Base-by-base conservation (phyloP, 1,140 invertebrate species). In the Polyergus mexicanus region DNA sequence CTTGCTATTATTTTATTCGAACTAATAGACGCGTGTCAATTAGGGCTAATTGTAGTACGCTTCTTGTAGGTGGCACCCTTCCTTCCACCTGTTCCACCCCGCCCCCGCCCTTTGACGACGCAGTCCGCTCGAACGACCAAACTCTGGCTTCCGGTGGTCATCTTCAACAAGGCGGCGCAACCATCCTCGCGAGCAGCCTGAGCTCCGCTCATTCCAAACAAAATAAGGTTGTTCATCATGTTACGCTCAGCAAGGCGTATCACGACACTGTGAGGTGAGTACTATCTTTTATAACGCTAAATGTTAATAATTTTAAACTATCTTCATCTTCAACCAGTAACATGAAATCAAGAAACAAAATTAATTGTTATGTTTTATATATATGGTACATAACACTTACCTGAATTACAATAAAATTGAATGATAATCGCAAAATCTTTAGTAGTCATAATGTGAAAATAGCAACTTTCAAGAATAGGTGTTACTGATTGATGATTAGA, bases 51-150 rank as follows among this genome's bases (percentile, higher is more conserved):
- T 86, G 92, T 94, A 95, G 93, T 47, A 91, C 92, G 92, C 93
- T 95, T 95, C 87, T 95, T 94, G 93, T 95, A 95, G 94, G 94
- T 95, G 94, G 94, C 92, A 95, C 95, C 90, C 94, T 96, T 91
- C 96, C 96, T 89, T 97, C 97, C 88, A 94, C 94, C 95, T 98
- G 97, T 94, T 98, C 98, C 91, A 98, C 98, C 71, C 98, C 98
- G 91, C 98, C 98, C 91, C 98, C 98, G 88, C 97, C 98, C 84
- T 98, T 98, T 95, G 97, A 98, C 92, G 98, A 98, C 94, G 94
- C 96, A 94, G 93, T 96, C 94, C 95, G 96, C 89, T 96, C 96
- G 78, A 96, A 94, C 89, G 94, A 95, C 85, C 93, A 94, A 90
- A 95, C 94, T 72, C 71, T 95, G 91, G 94, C 94, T 80, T 95